phyloP scores from a whole-genome alignment of 2,888 invertebrate species.

The Metacarcinus magister region DNA sequence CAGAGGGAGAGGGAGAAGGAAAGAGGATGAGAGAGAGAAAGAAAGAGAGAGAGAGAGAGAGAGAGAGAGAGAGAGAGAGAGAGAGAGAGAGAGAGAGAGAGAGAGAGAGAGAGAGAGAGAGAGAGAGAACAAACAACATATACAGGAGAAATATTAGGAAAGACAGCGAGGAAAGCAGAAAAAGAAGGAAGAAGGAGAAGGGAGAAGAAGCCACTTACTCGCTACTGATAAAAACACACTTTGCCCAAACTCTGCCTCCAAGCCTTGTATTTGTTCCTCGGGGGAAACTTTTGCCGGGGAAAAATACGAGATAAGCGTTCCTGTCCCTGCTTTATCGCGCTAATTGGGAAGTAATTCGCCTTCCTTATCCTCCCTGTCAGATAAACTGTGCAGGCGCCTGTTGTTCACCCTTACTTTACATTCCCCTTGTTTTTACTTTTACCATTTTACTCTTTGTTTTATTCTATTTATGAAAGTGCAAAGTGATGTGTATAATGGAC shows the following conservation, averaged over 20 bases:
- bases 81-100: conserved; percentile 35
- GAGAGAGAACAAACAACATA: neutral
- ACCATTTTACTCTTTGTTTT: too few species aligned
- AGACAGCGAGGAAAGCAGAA: neutral
- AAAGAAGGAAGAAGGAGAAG: neutral
- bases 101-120: neutral
- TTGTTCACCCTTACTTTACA: neutral
- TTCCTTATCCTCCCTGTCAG: neutral
- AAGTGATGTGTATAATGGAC: neutral
- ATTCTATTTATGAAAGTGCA: neutral
- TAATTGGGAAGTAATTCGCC: conserved; percentile 41
- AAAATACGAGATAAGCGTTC: conserved; percentile 49
- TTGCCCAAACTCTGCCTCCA: neutral
- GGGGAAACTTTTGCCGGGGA: conserved; percentile 26
- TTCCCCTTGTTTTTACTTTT: neutral
- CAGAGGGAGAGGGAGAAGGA: neutral
- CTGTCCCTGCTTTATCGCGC: conserved; percentile 10
- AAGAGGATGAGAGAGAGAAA: neutral
- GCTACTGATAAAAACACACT: neutral
- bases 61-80: conserved; percentile 13
- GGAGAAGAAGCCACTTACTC: neutral
- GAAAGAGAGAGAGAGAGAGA: neutral
- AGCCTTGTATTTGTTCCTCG: neutral
- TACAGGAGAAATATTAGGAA: neutral
- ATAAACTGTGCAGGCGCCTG: neutral